Evolutionary conservation across 2,113 vertebrate genomes (phyloP), one percentile per base, ranked within the genome.

Genomic region (Alligator sinensis): DNA sequence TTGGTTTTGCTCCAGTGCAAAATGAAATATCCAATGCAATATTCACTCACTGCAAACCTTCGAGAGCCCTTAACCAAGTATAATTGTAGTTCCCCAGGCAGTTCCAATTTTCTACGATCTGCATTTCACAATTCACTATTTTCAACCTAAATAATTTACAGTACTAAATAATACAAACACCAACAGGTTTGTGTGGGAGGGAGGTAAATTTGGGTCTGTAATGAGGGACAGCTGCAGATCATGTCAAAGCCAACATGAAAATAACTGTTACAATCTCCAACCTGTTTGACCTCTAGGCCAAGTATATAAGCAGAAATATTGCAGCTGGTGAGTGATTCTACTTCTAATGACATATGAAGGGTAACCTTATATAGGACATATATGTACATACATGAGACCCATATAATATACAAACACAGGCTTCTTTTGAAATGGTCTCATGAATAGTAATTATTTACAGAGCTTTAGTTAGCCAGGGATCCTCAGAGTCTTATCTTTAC

Each of bases 231-330:
- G 62, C 59, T 6, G 3, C 80, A 84, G 63, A 93, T 34, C n/a
- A 89, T 63, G 66, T 79, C 62, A 86, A 91, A 91, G 62, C 9
- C 82, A 89, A 84, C 21, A 86, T 1, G 55, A 54, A 74, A 91
- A 86, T 78, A 54, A 10, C 80, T 88, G 55, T 28, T 88, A 77
- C 63, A 95, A 84, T 25, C 82, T 92, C 80, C 77, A 55, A 82
- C 62, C 25, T 47, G 34, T 47, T 28, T 88, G 77, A 27, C 28
- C 78, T 57, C 74, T 11, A 57, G 80, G 82, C 14, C 34, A 93
- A 84, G 84, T 22, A 47, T 5, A 38, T 9, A 24, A 30, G 34
- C 82, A 90, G 47, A 87, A 89, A 25, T 24, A 77, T 30, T 86
- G 2, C 1, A n/a, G 5, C 2, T 6, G 27, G 61, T 57, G 38